Evolutionary conservation across 2,888 invertebrate species (phyloP).

Genomic region (Drosophila meridionalis): DNA sequence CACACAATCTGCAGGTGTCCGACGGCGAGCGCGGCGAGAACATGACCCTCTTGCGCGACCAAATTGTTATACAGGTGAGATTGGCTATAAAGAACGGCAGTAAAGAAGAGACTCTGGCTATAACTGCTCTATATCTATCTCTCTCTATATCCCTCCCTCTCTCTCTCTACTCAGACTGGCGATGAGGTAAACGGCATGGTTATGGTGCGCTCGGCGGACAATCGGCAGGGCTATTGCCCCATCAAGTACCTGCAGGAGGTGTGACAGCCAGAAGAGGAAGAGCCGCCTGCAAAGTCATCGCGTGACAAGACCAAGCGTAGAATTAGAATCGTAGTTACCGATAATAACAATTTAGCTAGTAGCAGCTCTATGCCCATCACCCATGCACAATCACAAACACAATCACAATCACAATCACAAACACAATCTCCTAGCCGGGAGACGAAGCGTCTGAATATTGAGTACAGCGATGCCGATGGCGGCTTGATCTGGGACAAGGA

Average conservation of each 20-base stretch:
- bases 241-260: constrained; percentile 97
- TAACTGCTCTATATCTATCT: not conserved
- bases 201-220: constrained; percentile 96
- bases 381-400: constrained; percentile 11
- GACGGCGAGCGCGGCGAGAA: constrained; percentile 90
- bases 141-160: not conserved
- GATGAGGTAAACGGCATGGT: constrained; percentile 97
- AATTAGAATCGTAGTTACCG: constrained; percentile 84
- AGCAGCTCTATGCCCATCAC: constrained; percentile 50
- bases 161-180: constrained; percentile 86
- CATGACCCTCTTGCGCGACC: constrained; percentile 93
- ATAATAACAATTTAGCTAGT: constrained; percentile 76
- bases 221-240: constrained; percentile 97
- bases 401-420: constrained; percentile 22
- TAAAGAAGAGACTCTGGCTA: not conserved
- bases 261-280: constrained; percentile 90
- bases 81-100: not conserved
- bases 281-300: constrained; percentile 83
- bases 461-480: constrained; percentile 63
- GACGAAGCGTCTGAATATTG: constrained; percentile 77
- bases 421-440: constrained; percentile 51
- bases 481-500: constrained; percentile 67
- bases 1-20: constrained; percentile 93
- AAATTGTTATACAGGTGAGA: constrained; percentile 93
- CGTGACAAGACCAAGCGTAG: constrained; percentile 84